Evolutionary conservation across 2,888 invertebrate genomes (phyloP), one percentile per base, ranked within the genome.

Genomic region (Encarsia formosa): DNA sequence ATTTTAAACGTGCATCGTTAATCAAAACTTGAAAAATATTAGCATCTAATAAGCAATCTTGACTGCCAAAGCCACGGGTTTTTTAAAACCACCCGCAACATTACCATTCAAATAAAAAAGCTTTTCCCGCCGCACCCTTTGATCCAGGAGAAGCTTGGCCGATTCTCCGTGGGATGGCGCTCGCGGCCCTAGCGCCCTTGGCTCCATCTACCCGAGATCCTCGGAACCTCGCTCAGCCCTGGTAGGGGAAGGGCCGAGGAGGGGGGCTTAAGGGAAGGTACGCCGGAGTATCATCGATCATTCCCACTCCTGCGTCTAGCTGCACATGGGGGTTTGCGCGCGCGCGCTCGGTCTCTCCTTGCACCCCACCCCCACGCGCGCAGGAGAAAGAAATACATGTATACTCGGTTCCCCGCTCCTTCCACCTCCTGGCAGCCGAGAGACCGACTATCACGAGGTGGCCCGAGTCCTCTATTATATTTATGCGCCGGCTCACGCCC

Each of bases 261-360:
- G 31, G 66, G 65, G 65, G 48, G 23, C n/a, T 16, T 18, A 5
- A 23, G 66, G 69, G 75, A 75, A 63, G 66, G 69, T 66, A 65
- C 58, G 63, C 73, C 73, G 71, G 73, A 73, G 71, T 72, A 71
- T 67, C 73, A 73, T 73, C 71, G 73, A 73, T 73, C 73, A 73
- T 73, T 70, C 66, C 61, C 35, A n/a, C n/a, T n/a, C n/a, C n/a
- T n/a, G n/a, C n/a, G n/a, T n/a, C n/a, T n/a, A n/a, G n/a, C n/a
- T n/a, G n/a, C n/a, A n/a, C n/a, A n/a, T n/a, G n/a, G n/a, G n/a
- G n/a, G n/a, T n/a, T n/a, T 20, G 61, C 63, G n/a, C 34, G 16
- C n/a, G 16, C 34, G 13, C 16, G 16, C 67, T 69, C 71, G 63
- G 66, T 68, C 8, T 69, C 65, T 69, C 67, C 67, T 68, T 67